These are phyloP conservation scores for Rhabdomys dilectus DNA, from an alignment of 2,113 vertebrate species.

Conservation along the genomic window DNA sequence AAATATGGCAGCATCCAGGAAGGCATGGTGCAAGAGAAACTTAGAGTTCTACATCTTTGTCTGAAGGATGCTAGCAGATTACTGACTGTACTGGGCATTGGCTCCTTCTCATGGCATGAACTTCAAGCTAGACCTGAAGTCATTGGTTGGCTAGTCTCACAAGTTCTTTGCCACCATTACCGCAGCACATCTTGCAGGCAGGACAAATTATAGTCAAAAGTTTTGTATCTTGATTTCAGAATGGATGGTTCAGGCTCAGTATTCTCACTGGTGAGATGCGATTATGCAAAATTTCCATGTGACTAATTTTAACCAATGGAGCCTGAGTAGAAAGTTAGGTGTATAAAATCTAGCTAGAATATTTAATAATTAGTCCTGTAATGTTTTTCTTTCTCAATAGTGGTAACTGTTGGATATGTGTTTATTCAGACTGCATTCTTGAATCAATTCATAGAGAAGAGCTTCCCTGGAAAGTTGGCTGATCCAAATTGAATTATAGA, in stretches of 20 bases:
- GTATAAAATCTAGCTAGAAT: background rate
- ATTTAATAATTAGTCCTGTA: background rate
- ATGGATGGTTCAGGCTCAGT: background rate
- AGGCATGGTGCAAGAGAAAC: no score
- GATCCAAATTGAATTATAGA: background rate
- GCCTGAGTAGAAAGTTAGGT: background rate
- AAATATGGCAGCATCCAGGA: no score
- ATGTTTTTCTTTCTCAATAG: background rate
- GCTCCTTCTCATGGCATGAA: background rate
- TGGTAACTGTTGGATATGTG: rapidly evolving
- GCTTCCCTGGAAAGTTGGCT: background rate
- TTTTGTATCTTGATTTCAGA: background rate
- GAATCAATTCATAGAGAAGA: background rate
- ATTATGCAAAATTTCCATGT: background rate
- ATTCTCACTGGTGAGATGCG: background rate
- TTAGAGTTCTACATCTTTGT: no score
- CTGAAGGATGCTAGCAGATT: no score
- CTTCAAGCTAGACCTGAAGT: background rate
- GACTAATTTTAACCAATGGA: background rate
- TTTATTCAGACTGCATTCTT: background rate
- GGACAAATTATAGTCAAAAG: background rate
- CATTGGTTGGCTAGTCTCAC: background rate
- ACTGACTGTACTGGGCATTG: background rate
- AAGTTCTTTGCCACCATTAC: background rate
- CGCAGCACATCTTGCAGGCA: background rate